Base-by-base conservation (phyloP, 2,888 invertebrate genomes). In the Resseliella maxima region DNA sequence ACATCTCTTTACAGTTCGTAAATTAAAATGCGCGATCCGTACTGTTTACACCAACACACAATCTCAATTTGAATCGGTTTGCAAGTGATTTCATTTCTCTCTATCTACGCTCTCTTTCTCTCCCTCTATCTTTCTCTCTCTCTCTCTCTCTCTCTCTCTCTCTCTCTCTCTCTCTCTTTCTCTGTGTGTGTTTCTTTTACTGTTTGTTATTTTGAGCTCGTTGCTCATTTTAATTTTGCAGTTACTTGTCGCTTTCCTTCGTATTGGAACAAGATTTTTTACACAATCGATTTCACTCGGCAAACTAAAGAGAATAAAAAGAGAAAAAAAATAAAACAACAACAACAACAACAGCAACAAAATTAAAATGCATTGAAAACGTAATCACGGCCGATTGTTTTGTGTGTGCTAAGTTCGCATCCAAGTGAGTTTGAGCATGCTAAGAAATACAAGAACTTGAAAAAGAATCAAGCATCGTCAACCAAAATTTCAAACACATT, bases 401-500 rank as follows among this genome's bases (percentile, higher is more conserved):
- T 50, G 27, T 12, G 31, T 15, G 72, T 35, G 15, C 72, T 15
- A 31, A 31, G 6, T 72, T 72, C 72, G n/a, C 72, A 72, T 31
- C 31, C 35, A 72, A 72, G 31, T 72, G 72, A 72, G 72, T 72
- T 72, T 72, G 72, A 72, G 27, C 72, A 72, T 72, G 72, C 72
- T 5, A 27, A n/a, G n/a, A n/a, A 8, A 27, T 15, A 3, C 2
- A 72, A 31, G 31, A 72, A 31, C 35, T 15, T n/a, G n/a, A n/a
- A 72, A 2, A 31, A 31, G 31, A 72, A 31, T 15, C n/a, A n/a
- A 18, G 27, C 72, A 31, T 72, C 72, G 72, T 72, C 31, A 72
- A 72, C 59, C 31, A 12, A 72, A 27, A 72, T 31, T n/a, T 72
- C 72, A 72, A 72, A 27, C 72, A 31, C 31, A 35, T 72, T 31